Base-by-base conservation (phyloP, 2,888 invertebrate species). In the Ormyrus pomaceus region DNA sequence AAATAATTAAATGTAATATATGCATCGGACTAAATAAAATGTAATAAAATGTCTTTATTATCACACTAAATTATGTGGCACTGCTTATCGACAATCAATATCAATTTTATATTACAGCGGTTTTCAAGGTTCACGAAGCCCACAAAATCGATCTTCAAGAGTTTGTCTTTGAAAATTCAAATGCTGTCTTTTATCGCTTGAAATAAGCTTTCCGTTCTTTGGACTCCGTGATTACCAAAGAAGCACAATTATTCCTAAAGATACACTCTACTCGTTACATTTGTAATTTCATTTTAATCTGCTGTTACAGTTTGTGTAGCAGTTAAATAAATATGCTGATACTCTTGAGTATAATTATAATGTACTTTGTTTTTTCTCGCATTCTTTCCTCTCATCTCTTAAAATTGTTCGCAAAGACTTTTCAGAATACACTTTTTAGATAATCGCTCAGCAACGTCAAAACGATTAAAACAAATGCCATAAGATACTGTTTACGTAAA, bases 281-380 rank as follows among this genome's bases (percentile, higher is more conserved):
- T 87, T 85, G 83, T 87, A 85, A 85, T 83, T 87, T 87, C 83
- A 84, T 85, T 86, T 86, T 85, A 85, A 84, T 86, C 77, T 80
- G 75, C 74, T 75, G 85, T 86, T 86, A 85, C 84, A 84, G 83
- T 84, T 80, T 86, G 83, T 86, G 86, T 86, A 86, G 85, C 85
- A 87, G 85, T 87, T 85, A 87, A 88, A 87, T 87, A 88, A 87
- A 87, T 87, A 88, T 86, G 80, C 83, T 80, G 84, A 87, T 86
- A 86, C 83, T 85, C 83, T 85, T 74, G 83, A 85, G n/a, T 74
- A 61, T 70, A 70, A 7, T 75, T 78, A 59, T 73, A 66, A 68
- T 61, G 50, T 65, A 68, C 34, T 73, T 69, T 70, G 7, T 75
- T 74, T 73, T 77, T 13, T 71, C 34, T 73, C 13, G 45, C 46